Evolutionary conservation across 2,797 vertebrate genomes (phyloP).

Genomic region (Anomalospiza imberbis): DNA sequence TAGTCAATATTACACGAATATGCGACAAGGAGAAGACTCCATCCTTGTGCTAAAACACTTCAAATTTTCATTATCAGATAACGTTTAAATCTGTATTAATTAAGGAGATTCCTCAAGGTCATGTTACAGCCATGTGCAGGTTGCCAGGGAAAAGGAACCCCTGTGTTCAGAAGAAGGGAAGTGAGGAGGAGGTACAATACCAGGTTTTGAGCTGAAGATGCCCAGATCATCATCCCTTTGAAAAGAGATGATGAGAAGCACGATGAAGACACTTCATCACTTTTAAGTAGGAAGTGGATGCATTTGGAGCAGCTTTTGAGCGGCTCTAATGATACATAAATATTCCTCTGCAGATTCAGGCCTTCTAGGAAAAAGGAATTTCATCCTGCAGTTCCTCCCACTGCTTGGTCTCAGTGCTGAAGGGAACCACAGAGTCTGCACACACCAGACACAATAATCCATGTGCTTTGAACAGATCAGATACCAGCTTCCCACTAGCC

Average conservation of each 20-base stretch:
- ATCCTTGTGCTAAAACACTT: background rate
- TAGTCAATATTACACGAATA: fast-evolving
- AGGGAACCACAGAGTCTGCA: background rate
- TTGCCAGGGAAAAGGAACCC: background rate
- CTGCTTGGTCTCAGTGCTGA: background rate
- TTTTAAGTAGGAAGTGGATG: background rate
- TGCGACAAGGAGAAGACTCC: background rate
- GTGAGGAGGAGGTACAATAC: fast-evolving
- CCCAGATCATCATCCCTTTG: background rate
- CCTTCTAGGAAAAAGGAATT: background rate
- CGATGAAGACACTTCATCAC: background rate
- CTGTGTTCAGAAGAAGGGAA: background rate
- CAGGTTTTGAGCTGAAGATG: background rate
- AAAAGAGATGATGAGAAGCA: background rate
- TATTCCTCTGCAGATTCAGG: background rate
- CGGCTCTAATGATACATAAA: background rate
- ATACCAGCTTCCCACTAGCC: background rate
- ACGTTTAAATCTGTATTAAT: background rate
- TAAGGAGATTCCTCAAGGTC: background rate
- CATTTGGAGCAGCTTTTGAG: background rate
- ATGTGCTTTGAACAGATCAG: background rate
- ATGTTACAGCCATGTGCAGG: background rate
- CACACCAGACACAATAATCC: background rate
- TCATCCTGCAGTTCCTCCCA: background rate
- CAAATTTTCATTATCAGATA: background rate